phyloP scores from a whole-genome alignment of 2,113 vertebrate genomes.

The Trematocara macrostoma region DNA sequence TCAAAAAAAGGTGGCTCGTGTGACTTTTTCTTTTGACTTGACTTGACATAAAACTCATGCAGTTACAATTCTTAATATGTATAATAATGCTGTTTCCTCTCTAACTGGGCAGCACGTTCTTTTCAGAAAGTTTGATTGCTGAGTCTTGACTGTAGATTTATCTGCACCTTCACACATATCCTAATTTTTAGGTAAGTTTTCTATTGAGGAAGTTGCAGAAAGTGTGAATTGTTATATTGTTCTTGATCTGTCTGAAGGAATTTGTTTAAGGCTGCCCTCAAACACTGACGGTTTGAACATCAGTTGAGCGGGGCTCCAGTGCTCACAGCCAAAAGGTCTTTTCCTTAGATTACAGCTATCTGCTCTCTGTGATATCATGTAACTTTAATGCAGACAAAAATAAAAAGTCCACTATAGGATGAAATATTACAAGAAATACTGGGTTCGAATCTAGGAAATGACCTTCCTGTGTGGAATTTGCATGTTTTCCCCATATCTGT shows the following conservation, averaged over 20 bases:
- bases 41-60: not conserved
- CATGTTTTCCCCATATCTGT: fast-evolving
- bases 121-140: not conserved
- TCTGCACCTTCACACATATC: not conserved
- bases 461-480: not conserved
- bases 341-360: fast-evolving
- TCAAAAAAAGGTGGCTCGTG: fast-evolving
- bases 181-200: not conserved
- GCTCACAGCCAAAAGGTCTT: not conserved
- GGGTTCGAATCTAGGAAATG: fast-evolving
- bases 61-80: not conserved
- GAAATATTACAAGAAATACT: not conserved
- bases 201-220: not conserved
- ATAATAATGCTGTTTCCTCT: not conserved
- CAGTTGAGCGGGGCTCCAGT: fast-evolving
- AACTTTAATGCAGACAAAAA: not conserved
- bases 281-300: not conserved
- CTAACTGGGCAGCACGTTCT: not conserved
- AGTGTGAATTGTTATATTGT: fast-evolving
- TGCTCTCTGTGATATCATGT: not conserved
- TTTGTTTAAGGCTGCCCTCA: fast-evolving
- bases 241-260: not conserved
- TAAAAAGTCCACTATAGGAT: not conserved
- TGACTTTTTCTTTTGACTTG: not conserved
- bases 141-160: not conserved